These are phyloP conservation scores for Scaptomyza caliginosa DNA, from an alignment of 2,888 invertebrate genomes.

Conservation along the genomic window DNA sequence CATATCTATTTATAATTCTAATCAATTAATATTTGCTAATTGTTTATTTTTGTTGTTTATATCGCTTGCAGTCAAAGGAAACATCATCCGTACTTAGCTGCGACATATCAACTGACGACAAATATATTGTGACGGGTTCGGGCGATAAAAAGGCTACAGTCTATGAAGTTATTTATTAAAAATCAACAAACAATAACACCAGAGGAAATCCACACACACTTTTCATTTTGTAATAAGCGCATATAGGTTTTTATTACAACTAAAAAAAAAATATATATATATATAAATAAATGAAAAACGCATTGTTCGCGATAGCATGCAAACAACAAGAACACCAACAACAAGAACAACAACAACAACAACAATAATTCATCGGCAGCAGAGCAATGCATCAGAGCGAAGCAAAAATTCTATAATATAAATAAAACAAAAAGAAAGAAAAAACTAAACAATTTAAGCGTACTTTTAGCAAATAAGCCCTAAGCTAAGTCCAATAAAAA, in stretches of 20 bases:
- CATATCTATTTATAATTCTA: conserved; percentile 4
- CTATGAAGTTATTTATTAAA: conserved; percentile 96
- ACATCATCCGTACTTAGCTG: conserved; percentile 98
- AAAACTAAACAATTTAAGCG: conserved; percentile 72
- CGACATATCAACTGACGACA: conserved; percentile 98
- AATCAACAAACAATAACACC: conserved; percentile 39
- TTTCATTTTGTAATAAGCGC: conserved; percentile 79
- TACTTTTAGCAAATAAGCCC: conserved; percentile 74
- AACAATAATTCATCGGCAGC: conserved; percentile 45
- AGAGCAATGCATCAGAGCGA: conserved; percentile 53
- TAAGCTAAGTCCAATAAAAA: conserved; percentile 76
- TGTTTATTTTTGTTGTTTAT: conserved; percentile 21
- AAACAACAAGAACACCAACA: conserved; percentile 42
- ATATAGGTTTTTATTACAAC: conserved; percentile 76
- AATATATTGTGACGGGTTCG: conserved; percentile 98
- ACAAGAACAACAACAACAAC: conserved; percentile 21
- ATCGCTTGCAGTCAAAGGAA: conserved; percentile 91
- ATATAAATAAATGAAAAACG: conserved; percentile 31
- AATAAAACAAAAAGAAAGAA: conserved; percentile 50
- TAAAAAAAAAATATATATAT: conserved; percentile 14
- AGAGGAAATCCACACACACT: conserved; percentile 53
- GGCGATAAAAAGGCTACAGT: conserved; percentile 99
- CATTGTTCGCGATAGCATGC: conserved; percentile 56
- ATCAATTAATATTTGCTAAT: conserved; percentile 6
- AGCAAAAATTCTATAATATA: conserved; percentile 73